Percentiles rank a stretch among this genome's conserved stretches.
Evolutionary conservation across 2,113 vertebrate genomes (phyloP).

Genomic region (Turdus rufiventris): DNA sequence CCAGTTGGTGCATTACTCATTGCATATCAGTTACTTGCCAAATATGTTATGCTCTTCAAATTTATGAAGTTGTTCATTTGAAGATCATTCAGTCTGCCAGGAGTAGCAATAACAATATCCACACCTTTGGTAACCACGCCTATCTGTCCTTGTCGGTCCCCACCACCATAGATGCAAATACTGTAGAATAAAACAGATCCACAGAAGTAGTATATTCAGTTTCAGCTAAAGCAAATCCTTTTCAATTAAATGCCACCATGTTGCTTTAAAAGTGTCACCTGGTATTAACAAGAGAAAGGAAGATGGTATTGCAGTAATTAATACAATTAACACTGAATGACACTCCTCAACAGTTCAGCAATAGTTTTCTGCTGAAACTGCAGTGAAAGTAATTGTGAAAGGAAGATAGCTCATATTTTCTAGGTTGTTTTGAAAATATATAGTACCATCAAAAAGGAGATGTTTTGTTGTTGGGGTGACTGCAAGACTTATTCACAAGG

Average conservation of each 20-base stretch:
- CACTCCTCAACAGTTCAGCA: background rate
- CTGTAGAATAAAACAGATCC: constrained; percentile 63
- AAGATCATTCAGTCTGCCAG: constrained; percentile 90
- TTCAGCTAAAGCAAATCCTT: background rate
- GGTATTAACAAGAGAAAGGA: background rate
- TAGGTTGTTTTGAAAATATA: background rate
- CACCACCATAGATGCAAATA: constrained; percentile 93
- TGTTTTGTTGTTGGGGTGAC: background rate
- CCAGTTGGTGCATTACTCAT: background rate
- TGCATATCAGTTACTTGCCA: constrained; percentile 76
- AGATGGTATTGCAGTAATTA: background rate
- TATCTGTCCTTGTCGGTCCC: constrained; percentile 87
- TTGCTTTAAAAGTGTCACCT: background rate
- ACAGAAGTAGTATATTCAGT: background rate
- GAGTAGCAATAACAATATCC: constrained; percentile 96
- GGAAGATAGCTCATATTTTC: accelerated
- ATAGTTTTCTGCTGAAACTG: background rate
- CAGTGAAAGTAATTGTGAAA: background rate
- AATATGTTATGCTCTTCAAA: constrained; percentile 86
- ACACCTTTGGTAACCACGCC: constrained; percentile 79
- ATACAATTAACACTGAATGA: background rate
- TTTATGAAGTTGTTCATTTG: constrained; percentile 92
- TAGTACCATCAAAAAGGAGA: background rate
- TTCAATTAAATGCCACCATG: background rate
- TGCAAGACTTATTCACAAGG: background rate